Conservation (phyloP, 2,888 invertebrate genomes). For the Latrodectus elegans region DNA sequence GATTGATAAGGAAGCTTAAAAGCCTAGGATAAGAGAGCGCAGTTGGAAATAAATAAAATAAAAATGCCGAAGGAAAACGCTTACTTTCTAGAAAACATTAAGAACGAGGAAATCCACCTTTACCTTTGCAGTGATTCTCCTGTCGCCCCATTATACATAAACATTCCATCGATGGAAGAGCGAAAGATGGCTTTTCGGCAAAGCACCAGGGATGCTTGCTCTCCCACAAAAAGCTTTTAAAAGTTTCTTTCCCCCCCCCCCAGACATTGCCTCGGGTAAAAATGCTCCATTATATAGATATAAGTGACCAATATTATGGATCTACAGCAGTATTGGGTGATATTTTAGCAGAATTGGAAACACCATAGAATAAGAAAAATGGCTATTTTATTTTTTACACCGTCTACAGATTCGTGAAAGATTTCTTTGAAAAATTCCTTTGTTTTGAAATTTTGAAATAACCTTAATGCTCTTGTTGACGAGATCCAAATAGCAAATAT, state of each 20-base stretch:
- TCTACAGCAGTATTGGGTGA: neutral
- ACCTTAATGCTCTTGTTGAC: neutral
- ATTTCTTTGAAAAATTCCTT: too few relatives aligned
- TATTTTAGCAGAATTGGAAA: neutral
- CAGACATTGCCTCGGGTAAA: neutral
- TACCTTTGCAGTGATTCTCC: slow-evolving; percentile 21
- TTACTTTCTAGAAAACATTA: slow-evolving; percentile 48
- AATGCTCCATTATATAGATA: neutral
- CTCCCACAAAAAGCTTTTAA: neutral
- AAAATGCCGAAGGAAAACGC: neutral
- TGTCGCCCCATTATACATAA: slow-evolving; percentile 52
- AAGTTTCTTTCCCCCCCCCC: neutral
- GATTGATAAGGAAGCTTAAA: slow-evolving; percentile 65
- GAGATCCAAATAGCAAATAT: neutral
- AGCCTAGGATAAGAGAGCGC: slow-evolving; percentile 18
- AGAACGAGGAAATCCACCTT: slow-evolving; percentile 30
- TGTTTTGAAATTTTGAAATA: too few relatives aligned
- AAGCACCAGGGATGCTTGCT: slow-evolving; percentile 27
- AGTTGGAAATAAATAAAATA: slow-evolving; percentile 1
- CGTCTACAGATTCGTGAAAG: too few relatives aligned
- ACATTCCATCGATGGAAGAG: slow-evolving; percentile 44
- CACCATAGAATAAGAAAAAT: neutral
- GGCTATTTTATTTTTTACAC: too few relatives aligned
- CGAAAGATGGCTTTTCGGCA: neutral
- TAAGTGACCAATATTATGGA: neutral